Evolutionary conservation across 2,113 vertebrate species (phyloP).

Genomic region (Amazona guildingii): DNA sequence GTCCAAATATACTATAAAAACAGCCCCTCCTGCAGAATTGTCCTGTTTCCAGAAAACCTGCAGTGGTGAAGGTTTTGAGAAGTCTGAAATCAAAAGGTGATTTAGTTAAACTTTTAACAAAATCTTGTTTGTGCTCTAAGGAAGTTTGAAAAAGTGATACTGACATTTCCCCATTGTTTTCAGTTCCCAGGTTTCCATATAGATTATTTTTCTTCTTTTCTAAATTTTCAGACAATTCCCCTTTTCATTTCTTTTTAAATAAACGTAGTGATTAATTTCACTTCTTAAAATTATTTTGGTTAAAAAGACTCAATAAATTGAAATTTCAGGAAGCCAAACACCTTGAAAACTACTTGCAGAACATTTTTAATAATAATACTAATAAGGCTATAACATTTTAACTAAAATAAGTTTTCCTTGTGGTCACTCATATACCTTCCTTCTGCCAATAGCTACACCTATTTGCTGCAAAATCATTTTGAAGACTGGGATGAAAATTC

Average conservation of each 20-base stretch:
- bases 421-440: background rate
- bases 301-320: background rate
- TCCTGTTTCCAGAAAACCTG: slow-evolving; percentile 29
- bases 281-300: background rate
- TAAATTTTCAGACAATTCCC: background rate
- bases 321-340: background rate
- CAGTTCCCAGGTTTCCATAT: background rate
- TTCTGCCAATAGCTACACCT: background rate
- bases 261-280: background rate
- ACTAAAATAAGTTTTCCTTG: background rate
- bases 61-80: background rate
- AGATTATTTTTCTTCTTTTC: background rate
- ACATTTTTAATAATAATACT: background rate
- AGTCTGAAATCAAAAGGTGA: background rate
- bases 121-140: background rate
- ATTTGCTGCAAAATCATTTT: background rate
- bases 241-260: background rate
- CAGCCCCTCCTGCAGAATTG: slow-evolving; percentile 17
- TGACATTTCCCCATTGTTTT: background rate
- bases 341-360: background rate
- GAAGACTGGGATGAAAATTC: background rate
- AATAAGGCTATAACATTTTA: background rate
- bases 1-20: background rate
- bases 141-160: background rate
- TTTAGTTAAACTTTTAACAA: background rate